phyloP scores from a whole-genome alignment of 2,797 vertebrate genomes.

The Pseudomugil gertrudae region DNA sequence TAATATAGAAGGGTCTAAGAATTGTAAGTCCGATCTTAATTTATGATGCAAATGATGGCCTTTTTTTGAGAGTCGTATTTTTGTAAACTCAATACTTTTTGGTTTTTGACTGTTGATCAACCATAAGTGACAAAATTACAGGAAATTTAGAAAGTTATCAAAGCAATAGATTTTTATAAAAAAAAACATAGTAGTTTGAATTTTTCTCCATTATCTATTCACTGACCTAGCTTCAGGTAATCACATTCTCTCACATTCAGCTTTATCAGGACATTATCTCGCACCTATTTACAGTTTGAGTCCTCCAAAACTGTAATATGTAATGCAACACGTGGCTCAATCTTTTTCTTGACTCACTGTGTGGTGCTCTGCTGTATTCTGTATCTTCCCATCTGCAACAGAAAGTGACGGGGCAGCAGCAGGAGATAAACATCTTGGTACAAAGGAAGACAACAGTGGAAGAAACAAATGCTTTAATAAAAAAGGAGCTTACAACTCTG shows the following conservation, averaged over 20 bases:
- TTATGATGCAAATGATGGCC: neutral
- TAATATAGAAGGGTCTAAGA: neutral
- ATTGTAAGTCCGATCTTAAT: neutral
- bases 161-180: constrained; percentile 2
- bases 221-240: neutral
- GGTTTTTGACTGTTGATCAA: neutral
- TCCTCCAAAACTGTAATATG: neutral
- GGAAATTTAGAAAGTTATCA: neutral
- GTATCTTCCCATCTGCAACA: constrained; percentile 57
- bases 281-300: neutral
- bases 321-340: constrained; percentile 8
- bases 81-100: neutral
- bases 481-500: constrained; percentile 86
- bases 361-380: neutral
- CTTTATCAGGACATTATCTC: neutral
- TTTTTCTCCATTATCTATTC: neutral
- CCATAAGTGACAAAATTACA: neutral
- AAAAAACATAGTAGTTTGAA: neutral
- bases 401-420: constrained; percentile 84
- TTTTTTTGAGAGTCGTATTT: neutral
- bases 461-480: constrained; percentile 83
- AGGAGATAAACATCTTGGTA: constrained; percentile 85
- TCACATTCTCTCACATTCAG: neutral
- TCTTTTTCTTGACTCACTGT: neutral
- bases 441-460: constrained; percentile 80